Base-by-base conservation (phyloP, 2,797 vertebrate species). In the Hybognathus amarus region DNA sequence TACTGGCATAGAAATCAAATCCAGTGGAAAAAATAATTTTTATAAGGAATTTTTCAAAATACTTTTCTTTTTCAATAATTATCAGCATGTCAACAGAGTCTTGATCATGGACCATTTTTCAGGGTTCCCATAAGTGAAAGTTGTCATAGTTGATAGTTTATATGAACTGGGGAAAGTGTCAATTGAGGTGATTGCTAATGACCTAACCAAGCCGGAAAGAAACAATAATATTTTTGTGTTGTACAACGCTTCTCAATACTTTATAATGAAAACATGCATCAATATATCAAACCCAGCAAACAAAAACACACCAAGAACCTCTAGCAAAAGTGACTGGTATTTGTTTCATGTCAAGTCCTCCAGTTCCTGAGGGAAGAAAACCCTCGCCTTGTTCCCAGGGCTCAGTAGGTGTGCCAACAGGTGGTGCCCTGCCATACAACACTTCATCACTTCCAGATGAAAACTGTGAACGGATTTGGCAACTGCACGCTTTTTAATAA, bases 371-470 rank as follows among this genome's bases (percentile, higher is more conserved):
- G 63, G 52, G 59, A 70, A 70, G 83, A 74, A 80, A 54, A 66
- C 20, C 20, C 42, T 17, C 4, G 15, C 45, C 52, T 74, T 69
- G 24, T 79, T 84, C 59, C 70, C 40, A 63, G 68, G 59, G 54
- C 40, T 50, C 64, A 71, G 56, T 15, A 38, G 47, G 30, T 77
- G 52, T 77, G 77, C 79, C 52, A 79, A 83, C 86, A 88, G 87
- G 88, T 88, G 83, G 70, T 89, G 40, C 73, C 73, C 66, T 75
- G 86, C 83, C 75, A 22, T 24, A 64, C 5, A 22, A 30, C 47
- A 77, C 85, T 85, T 88, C 87, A 89, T 88, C 84, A 84, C 85
- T 80, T 76, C 67, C 81, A 89, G 83, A 87, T 89, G 82, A 87
- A 87, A 88, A 75, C 68, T 67, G 66, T 80, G 69, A 83, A 87